Evolutionary conservation across 1,140 invertebrate species (phyloP), one percentile per base, ranked within the genome.

Genomic region (Procambarus clarkii): DNA sequence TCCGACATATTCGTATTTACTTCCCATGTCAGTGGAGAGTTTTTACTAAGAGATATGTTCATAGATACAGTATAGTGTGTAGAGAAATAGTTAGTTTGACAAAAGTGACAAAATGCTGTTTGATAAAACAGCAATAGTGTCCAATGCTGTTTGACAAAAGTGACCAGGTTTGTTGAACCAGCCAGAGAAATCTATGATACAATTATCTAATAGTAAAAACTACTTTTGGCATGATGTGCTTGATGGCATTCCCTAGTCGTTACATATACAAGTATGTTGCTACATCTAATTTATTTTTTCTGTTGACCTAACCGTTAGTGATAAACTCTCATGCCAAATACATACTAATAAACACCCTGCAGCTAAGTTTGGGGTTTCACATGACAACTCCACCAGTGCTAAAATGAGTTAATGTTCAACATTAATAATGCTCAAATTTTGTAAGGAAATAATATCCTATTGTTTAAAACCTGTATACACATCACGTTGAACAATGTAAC

Each of bases 371-470:
- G 24, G 69, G 69, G 69, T 74, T 15, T 74, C 7, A 74, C 69
- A 74, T 34, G 69, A 74, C 24, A 74, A 34, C 69, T 74, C n/a
- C 4, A 18, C 69, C 69, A 74, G 21, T 34, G 24, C 34, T 74
- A 34, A 11, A 74, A 34, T 74, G 69, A 7, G 64, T 69, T 4
- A 15, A 69, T 21, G 21, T 74, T 74, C 4, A 74, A 74, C 69
- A 74, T 74, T 74, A 74, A 7, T 64, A 64, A 64, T 64, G 69
- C 69, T 74, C 69, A 74, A 74, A 74, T 74, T 74, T 74, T 74
- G n/a, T 74, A 74, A 18, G 3, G 18, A 69, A 74, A 74, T 64
- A 18, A 15, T 21, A 64, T 34, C 34, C 34, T 34, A 18, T 21
- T 74, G 24, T 74, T 74, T 74, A 34, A 34, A 34, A 74, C 34